Conservation (phyloP, 2,888 invertebrate genomes). For the Rapana venosa region DNA sequence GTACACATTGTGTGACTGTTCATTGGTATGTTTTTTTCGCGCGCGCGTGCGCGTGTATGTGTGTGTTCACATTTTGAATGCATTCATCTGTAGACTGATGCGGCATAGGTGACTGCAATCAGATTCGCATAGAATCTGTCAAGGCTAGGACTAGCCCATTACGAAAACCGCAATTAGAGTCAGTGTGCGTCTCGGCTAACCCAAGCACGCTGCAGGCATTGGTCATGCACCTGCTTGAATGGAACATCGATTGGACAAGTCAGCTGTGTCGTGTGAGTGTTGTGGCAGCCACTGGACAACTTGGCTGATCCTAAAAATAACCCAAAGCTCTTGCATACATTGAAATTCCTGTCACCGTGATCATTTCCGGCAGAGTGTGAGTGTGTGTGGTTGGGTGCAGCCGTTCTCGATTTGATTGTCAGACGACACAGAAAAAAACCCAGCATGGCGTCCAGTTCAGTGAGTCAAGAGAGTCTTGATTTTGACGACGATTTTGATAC, state of each 20-base stretch:
- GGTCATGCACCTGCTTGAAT: neutral
- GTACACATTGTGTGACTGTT: too few relatives aligned
- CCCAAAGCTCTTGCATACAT: neutral
- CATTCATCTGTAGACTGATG: too few relatives aligned
- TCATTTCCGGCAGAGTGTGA: neutral
- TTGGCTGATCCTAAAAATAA: neutral
- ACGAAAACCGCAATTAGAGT: too few relatives aligned
- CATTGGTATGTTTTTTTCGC: too few relatives aligned
- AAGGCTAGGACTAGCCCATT: too few relatives aligned
- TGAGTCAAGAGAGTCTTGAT: conserved; percentile 83
- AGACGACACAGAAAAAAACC: neutral
- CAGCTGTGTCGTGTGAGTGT: neutral
- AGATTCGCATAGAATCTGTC: too few relatives aligned
- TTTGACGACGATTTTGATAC: conserved; percentile 80
- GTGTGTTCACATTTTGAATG: too few relatives aligned
- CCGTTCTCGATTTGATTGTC: neutral
- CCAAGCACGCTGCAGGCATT: too few relatives aligned
- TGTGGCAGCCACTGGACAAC: conserved; percentile 5
- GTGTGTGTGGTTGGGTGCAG: neutral
- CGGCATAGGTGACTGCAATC: too few relatives aligned
- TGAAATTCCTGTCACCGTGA: conserved; percentile 9
- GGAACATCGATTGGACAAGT: neutral
- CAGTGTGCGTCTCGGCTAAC: too few relatives aligned
- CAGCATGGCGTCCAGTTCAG: conserved; percentile 82
- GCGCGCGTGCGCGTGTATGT: too few relatives aligned